phyloP scores from a whole-genome alignment of 1,140 invertebrate genomes.

The Drosophila simulans region DNA sequence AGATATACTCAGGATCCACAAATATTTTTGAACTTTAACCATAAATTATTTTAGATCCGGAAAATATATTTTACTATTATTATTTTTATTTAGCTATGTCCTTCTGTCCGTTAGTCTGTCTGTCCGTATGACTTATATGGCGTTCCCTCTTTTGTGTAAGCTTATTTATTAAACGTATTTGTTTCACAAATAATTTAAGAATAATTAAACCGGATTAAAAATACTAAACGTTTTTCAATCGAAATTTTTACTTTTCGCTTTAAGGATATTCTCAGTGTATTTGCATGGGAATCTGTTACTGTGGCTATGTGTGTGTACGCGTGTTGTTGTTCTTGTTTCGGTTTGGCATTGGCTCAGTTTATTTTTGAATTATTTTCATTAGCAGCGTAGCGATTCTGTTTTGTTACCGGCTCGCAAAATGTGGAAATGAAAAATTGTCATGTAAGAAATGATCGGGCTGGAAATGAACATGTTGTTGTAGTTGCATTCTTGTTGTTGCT shows the following conservation, averaged over 20 bases:
- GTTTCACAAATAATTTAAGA: no score
- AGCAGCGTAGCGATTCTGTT: slow-evolving; percentile 32
- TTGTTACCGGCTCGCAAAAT: slow-evolving; percentile 38
- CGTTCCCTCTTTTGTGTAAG: no score
- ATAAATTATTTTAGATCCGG: no score
- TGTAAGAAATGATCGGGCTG: slow-evolving; percentile 38
- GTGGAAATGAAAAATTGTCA: slow-evolving; percentile 45
- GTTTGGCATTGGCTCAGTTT: slow-evolving; percentile 61
- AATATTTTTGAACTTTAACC: no score
- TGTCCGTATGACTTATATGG: no score
- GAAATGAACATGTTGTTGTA: slow-evolving; percentile 37
- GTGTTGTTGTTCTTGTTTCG: slow-evolving; percentile 60
- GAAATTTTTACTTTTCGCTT: no score
- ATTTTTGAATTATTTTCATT: slow-evolving; percentile 58
- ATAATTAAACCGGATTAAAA: no score
- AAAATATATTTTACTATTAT: no score
- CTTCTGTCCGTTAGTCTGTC: no score
- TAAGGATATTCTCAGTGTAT: slow-evolving; percentile 8
- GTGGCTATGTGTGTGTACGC: slow-evolving; percentile 38
- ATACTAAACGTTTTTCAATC: not conserved
- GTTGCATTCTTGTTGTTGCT: slow-evolving; percentile 25
- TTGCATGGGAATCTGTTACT: slow-evolving; percentile 3
- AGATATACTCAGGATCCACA: no score
- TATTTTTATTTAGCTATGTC: no score
- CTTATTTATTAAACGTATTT: no score